Evolutionary conservation across 1,140 invertebrate species (phyloP).

Genomic region (Tenebrio molitor): DNA sequence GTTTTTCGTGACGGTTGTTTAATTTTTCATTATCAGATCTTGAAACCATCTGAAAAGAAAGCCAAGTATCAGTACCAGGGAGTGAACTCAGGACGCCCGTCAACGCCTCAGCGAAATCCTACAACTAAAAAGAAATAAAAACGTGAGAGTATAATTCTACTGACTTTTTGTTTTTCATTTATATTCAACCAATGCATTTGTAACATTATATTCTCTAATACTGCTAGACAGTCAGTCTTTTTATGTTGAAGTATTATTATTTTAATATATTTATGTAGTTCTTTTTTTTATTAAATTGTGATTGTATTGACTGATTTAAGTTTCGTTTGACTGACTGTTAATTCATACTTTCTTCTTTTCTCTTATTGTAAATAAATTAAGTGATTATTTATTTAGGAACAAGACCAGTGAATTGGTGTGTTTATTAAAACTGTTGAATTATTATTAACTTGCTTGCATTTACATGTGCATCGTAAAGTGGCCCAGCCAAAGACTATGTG

Average conservation of each 20-base stretch:
- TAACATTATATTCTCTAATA: slow-evolving; percentile 46
- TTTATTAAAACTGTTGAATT: slow-evolving; percentile 22
- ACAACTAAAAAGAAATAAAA: slow-evolving; percentile 85
- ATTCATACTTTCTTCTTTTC: slow-evolving; percentile 13
- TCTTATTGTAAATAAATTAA: slow-evolving; percentile 22
- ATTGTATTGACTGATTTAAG: slow-evolving; percentile 24
- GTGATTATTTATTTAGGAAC: slow-evolving; percentile 35
- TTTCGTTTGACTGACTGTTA: slow-evolving; percentile 31
- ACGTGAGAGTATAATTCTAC: slow-evolving; percentile 3
- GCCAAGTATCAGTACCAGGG: slow-evolving; percentile 98
- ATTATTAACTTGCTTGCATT: slow-evolving; percentile 43
- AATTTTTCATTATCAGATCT: slow-evolving; percentile 76
- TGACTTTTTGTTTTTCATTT: slow-evolving; percentile 46
- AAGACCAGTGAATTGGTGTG: slow-evolving; percentile 32
- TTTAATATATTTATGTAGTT: slow-evolving; percentile 45
- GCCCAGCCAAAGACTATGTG: slow-evolving; percentile 42
- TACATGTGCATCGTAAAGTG: slow-evolving; percentile 42
- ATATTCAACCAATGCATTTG: slow-evolving; percentile 46
- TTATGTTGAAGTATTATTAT: slow-evolving; percentile 44
- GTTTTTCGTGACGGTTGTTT: background rate
- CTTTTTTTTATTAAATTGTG: slow-evolving; percentile 45
- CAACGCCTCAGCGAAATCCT: slow-evolving; percentile 88
- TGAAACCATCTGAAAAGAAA: slow-evolving; percentile 99
- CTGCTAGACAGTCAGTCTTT: slow-evolving; percentile 46
- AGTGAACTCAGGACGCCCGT: slow-evolving; percentile 83